phyloP scores from a whole-genome alignment of 2,888 invertebrate species.

The Lottia scabra region DNA sequence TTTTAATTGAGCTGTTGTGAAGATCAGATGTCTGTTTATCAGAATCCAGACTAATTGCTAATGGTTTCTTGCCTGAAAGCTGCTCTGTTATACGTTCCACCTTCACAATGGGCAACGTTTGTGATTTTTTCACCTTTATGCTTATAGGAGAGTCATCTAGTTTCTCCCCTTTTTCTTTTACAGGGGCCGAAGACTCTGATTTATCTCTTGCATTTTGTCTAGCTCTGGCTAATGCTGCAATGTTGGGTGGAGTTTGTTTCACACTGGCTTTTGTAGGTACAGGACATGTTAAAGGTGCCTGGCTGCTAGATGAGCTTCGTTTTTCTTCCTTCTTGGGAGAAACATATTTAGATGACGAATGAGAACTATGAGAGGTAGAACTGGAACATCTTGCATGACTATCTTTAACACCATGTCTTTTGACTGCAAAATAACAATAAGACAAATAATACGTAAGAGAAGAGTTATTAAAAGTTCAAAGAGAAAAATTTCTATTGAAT shows the following conservation, averaged over 20 bases:
- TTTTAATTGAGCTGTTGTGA: not conserved
- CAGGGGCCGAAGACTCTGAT: constrained; percentile 9
- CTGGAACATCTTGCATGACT: not conserved
- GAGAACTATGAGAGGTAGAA: constrained; percentile 6
- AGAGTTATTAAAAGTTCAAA: no score
- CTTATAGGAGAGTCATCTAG: constrained; percentile 32
- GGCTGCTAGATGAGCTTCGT: not conserved
- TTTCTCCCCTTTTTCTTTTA: constrained; percentile 29
- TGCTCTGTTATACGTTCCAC: constrained; percentile 63
- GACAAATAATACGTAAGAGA: no score
- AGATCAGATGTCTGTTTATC: not conserved
- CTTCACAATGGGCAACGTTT: constrained; percentile 64
- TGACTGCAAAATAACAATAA: not conserved
- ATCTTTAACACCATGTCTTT: constrained; percentile 15
- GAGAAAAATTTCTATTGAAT: no score
- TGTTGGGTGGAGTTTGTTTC: constrained; percentile 47
- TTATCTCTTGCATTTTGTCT: not conserved
- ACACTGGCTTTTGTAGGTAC: constrained; percentile 54
- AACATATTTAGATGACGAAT: not conserved
- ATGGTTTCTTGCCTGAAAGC: constrained; percentile 41
- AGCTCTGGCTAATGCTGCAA: not conserved
- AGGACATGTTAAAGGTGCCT: not conserved
- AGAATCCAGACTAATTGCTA: constrained; percentile 25
- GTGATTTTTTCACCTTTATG: constrained; percentile 49
- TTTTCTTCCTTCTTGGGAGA: not conserved